Percentiles rank a stretch among this genome's conserved stretches.
phyloP scores from a whole-genome alignment of 2,113 vertebrate genomes.

The Hippolais icterina region DNA sequence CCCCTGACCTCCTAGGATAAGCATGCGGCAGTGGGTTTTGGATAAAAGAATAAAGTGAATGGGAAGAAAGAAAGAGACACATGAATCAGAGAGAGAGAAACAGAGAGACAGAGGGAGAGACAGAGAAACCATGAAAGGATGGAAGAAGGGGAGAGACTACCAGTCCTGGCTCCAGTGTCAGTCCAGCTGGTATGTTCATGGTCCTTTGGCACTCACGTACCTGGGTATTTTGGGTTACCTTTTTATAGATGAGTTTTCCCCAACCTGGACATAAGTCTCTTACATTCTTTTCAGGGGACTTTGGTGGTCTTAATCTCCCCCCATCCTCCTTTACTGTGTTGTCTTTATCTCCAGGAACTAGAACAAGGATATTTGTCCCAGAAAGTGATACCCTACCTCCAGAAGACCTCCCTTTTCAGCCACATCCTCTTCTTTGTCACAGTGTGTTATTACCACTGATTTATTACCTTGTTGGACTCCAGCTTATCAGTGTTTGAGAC shows the following conservation, averaged over 20 bases:
- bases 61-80: neutral
- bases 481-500: neutral
- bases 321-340: neutral
- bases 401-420: neutral
- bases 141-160: neutral
- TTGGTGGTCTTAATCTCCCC: neutral
- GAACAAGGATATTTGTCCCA: neutral
- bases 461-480: too few relatives aligned
- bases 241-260: neutral
- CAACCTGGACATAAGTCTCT: neutral
- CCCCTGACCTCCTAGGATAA: neutral
- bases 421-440: neutral
- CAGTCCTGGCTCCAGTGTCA: neutral
- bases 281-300: neutral
- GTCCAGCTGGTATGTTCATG: too few relatives aligned
- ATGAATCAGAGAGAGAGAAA: neutral
- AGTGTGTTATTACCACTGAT: neutral
- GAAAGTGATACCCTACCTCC: neutral
- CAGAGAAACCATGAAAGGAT: too few relatives aligned
- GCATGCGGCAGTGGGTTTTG: rapidly evolving
- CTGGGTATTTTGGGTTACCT: neutral
- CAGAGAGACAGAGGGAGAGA: neutral
- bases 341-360: neutral
- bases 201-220: neutral
- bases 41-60: neutral